Evolutionary conservation across 2,113 vertebrate species (phyloP).

Genomic region (Caracal caracal): DNA sequence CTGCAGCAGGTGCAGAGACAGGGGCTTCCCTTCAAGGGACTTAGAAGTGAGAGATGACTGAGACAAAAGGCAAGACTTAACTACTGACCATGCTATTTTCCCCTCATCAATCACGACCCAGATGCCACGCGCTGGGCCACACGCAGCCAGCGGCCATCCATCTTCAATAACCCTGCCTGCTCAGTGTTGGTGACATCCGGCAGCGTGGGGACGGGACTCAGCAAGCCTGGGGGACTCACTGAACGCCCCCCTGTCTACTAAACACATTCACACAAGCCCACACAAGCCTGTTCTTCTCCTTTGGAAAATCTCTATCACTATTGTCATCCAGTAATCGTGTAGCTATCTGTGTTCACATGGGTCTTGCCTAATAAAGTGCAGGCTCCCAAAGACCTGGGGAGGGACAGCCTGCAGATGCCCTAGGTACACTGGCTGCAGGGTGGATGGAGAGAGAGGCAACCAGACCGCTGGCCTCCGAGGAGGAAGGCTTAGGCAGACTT

Average conservation of each 20-base stretch:
- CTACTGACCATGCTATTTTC: rapidly evolving
- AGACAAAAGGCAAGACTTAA: rapidly evolving
- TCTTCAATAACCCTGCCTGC: background rate
- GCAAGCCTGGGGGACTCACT: background rate
- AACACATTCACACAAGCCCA: rapidly evolving
- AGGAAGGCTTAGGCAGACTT: background rate
- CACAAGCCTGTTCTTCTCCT: background rate
- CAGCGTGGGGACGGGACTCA: background rate
- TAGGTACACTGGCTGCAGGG: rapidly evolving
- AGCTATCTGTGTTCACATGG: rapidly evolving
- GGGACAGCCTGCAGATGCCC: rapidly evolving
- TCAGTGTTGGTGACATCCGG: rapidly evolving
- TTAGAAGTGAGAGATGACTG: rapidly evolving
- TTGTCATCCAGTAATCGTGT: rapidly evolving
- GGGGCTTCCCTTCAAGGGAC: background rate
- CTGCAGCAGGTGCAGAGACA: background rate
- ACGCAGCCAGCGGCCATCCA: rapidly evolving
- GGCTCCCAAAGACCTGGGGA: no score
- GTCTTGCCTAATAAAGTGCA: rapidly evolving
- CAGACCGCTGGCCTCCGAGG: background rate
- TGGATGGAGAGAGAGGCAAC: rapidly evolving
- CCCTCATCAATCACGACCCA: rapidly evolving
- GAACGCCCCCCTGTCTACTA: rapidly evolving
- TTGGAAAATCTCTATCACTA: rapidly evolving
- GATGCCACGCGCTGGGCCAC: rapidly evolving